Evolutionary conservation across 2,113 vertebrate genomes (phyloP), one percentile per base, ranked within the genome.

Genomic region (Cynopterus brachyotis): DNA sequence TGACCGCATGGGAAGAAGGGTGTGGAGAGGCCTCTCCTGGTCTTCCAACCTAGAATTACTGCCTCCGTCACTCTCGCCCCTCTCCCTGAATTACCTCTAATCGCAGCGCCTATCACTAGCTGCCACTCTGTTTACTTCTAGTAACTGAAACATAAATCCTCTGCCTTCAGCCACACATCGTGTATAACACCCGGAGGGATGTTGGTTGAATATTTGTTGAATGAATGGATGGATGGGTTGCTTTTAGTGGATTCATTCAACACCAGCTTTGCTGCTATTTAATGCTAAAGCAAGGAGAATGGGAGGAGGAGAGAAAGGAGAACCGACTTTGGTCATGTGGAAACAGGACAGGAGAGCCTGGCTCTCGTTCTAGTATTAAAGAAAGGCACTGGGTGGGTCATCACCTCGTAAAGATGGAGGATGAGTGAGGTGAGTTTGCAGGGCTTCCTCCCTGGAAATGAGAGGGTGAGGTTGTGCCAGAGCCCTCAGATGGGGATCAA

Each of bases 1-100:
- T 1, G 4, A 69, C 19, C 28, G 22, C 3, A 0, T 17, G n/a
- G 17, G 19, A 55, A n/a, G n/a, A 69, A 24, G 6, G 24, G 5
- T 6, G 2, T 10, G 0, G 9, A 47, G 50, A 87, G 62, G 37
- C 40, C 19, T 80, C 53, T 42, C 45, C 79, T n/a, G 66, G 37
- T 37, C 40, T 15, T 53, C 72, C 66, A 15, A 7, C 22, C 13
- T 32, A 45, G 72, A 69, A 57, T 32, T 11, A 6, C n/a, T 22
- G 3, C 45, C 9, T 81, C 72, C 22, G 10, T 50, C 20, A 1
- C 35, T 15, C 28, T 35, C 85, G 53, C 22, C 53, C 40, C 19
- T n/a, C 11, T 26, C 35, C 4, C 12, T n/a, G 32, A 0, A 0
- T 12, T 45, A 5, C 75, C 84, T 66, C 59, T 24, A 32, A 12